A percentile compares a stretch with the other conserved stretches of the same genome.
Evolutionary conservation across 2,113 vertebrate genomes (phyloP).

Genomic region (Leucosticte australis): DNA sequence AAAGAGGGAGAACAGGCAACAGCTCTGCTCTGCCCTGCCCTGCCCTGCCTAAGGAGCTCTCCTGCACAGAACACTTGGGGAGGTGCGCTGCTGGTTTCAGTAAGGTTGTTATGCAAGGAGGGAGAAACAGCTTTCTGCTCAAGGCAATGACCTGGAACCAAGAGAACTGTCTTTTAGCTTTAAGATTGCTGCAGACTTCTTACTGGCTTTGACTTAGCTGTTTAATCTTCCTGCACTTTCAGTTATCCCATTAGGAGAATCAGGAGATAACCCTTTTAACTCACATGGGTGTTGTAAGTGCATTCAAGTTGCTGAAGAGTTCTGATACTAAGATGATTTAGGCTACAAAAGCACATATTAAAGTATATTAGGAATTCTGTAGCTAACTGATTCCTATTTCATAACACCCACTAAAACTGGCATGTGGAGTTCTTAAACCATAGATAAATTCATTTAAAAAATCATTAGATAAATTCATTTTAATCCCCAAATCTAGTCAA

Average conservation of each 20-base stretch:
- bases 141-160: background rate
- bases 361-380: slow-evolving; percentile 16
- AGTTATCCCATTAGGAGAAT: slow-evolving; percentile 9
- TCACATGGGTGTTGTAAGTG: background rate
- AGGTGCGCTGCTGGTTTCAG: background rate
- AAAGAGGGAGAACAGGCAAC: background rate
- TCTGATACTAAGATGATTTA: slow-evolving; percentile 39
- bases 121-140: background rate
- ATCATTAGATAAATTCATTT: slow-evolving; percentile 14
- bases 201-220: background rate
- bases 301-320: slow-evolving; percentile 36
- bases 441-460: slow-evolving; percentile 13
- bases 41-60: background rate
- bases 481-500: slow-evolving; percentile 28
- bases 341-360: background rate
- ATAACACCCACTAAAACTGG: background rate
- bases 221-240: slow-evolving; percentile 21
- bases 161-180: background rate
- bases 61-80: background rate
- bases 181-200: background rate
- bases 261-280: slow-evolving; percentile 39
- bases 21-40: background rate
- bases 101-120: background rate
- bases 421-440: slow-evolving; percentile 7
- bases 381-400: slow-evolving; percentile 20